Evolutionary conservation across 2,113 vertebrate genomes (phyloP).

Genomic region (Cichladusa arquata): DNA sequence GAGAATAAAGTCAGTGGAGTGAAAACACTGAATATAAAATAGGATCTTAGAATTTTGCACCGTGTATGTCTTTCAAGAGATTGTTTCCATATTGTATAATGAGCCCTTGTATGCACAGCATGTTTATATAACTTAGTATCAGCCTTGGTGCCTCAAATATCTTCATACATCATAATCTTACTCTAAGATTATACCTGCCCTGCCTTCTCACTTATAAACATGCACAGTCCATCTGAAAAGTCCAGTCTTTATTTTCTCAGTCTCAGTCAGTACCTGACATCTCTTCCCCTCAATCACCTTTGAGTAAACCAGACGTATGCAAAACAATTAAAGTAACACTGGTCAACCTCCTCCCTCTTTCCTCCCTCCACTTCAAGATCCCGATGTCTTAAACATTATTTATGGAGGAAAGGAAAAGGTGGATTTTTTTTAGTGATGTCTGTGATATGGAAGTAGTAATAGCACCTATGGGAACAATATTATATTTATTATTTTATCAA

Average conservation of each 20-base stretch:
- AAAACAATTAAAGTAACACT: neutral
- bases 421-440: neutral
- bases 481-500: neutral
- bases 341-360: neutral
- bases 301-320: neutral
- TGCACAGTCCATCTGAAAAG: neutral
- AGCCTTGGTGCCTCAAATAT: neutral
- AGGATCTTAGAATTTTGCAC: neutral
- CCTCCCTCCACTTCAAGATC: neutral
- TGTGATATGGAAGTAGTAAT: neutral
- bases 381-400: neutral
- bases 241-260: neutral
- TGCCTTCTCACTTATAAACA: neutral
- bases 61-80: neutral
- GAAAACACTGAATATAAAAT: neutral
- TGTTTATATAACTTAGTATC: neutral
- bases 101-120: neutral
- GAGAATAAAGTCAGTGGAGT: neutral
- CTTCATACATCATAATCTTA: neutral
- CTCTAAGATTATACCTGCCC: neutral
- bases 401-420: neutral
- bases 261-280: neutral
- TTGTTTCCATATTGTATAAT: neutral
- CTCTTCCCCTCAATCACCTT: neutral
- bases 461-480: slow-evolving; percentile 16